These are phyloP conservation scores for Salarias fasciatus DNA, from an alignment of 2,797 vertebrate genomes.

Conservation along the genomic window DNA sequence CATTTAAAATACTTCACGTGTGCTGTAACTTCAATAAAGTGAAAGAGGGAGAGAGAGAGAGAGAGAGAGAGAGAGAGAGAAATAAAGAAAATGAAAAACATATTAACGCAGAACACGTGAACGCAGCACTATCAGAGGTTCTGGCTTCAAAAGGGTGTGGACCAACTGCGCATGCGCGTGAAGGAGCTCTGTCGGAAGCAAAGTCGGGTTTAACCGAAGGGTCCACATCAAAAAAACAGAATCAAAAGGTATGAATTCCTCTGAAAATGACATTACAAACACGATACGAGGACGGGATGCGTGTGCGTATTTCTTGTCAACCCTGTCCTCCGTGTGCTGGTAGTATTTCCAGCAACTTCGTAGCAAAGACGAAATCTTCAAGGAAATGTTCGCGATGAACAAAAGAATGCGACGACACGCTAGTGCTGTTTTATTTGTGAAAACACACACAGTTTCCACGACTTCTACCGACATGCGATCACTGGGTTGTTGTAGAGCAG, in stretches of 20 bases:
- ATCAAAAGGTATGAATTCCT: constrained; percentile 53
- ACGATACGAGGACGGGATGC: fast-evolving
- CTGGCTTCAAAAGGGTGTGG: constrained; percentile 41
- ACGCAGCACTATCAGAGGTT: constrained; percentile 52
- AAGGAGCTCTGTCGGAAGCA: constrained; percentile 61
- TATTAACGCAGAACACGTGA: constrained; percentile 33
- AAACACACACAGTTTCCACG: background rate
- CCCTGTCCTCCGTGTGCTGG: constrained; percentile 29
- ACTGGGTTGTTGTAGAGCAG: background rate
- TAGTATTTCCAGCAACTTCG: constrained; percentile 38
- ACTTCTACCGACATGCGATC: too few relatives aligned
- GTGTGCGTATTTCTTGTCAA: background rate
- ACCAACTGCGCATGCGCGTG: constrained; percentile 70
- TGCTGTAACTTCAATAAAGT: too few relatives aligned
- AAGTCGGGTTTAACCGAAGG: constrained; percentile 57
- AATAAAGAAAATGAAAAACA: too few relatives aligned
- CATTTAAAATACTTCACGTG: too few relatives aligned
- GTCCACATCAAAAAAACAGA: constrained; percentile 56
- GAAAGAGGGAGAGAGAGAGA: too few relatives aligned
- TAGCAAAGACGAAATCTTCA: constrained; percentile 53
- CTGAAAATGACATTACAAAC: background rate
- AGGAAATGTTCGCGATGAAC: constrained; percentile 78
- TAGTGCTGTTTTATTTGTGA: background rate
- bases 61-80: too few relatives aligned
- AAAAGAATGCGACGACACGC: constrained; percentile 59